Conservation (phyloP, 2,888 invertebrate species). For the Leptogaster cylindrica region DNA sequence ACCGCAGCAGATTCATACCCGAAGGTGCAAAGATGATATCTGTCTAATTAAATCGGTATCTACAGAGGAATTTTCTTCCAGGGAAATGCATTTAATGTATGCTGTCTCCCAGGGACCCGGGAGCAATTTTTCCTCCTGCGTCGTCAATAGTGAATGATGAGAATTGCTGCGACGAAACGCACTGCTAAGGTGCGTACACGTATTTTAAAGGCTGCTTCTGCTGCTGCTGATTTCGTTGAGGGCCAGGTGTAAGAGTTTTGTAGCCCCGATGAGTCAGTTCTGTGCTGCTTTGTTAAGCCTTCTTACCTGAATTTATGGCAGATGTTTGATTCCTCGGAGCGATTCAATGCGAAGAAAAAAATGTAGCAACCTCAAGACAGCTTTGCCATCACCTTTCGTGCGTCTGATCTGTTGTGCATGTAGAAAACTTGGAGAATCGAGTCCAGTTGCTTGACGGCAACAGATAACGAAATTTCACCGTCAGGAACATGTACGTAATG, state of each 20-base stretch:
- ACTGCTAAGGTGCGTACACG: not conserved
- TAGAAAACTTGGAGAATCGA: not conserved
- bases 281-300: conserved; percentile 11
- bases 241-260: conserved; percentile 16
- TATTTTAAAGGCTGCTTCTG: too few species aligned
- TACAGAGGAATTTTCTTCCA: not conserved
- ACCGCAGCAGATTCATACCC: not conserved
- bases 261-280: conserved; percentile 8
- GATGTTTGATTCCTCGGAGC: conserved; percentile 33
- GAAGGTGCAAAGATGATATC: conserved; percentile 4
- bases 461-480: not conserved
- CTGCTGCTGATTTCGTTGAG: conserved; percentile 6
- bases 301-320: conserved; percentile 37
- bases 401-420: not conserved
- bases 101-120: not conserved
- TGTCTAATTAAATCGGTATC: not conserved
- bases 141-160: not conserved
- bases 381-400: not conserved
- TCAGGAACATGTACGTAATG: too few species aligned
- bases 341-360: too few species aligned
- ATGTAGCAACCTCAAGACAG: not conserved
- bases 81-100: not conserved
- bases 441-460: not conserved
- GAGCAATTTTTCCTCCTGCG: not conserved
- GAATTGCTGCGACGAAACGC: too few species aligned